Evolutionary conservation across 2,113 vertebrate genomes (phyloP).

Genomic region (Eupsittula cactorum): DNA sequence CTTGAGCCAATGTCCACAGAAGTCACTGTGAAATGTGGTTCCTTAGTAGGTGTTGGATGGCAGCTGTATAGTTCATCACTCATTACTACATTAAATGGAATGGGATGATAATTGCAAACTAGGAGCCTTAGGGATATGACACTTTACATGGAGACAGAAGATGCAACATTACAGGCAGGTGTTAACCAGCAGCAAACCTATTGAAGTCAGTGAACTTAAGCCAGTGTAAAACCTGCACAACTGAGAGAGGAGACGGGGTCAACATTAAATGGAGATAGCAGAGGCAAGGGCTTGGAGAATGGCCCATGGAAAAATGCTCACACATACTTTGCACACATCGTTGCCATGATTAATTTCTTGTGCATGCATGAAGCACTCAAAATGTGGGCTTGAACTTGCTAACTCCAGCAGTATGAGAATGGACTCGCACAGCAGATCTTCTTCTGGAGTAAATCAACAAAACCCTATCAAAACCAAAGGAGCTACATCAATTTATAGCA

Average conservation of each 20-base stretch:
- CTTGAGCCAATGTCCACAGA: background rate
- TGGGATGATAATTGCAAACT: background rate
- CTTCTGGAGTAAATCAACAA: slow-evolving; percentile 46
- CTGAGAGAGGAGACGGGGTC: background rate
- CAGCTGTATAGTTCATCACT: background rate
- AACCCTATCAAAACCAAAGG: background rate
- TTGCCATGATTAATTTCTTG: slow-evolving; percentile 39
- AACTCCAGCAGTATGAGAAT: background rate
- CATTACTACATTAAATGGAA: background rate
- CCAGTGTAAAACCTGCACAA: background rate
- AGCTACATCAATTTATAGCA: background rate
- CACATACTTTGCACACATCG: slow-evolving; percentile 37
- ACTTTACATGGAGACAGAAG: background rate
- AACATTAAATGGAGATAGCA: background rate
- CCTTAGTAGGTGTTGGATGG: background rate
- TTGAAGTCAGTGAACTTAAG: background rate
- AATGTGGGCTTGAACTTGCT: slow-evolving; percentile 23
- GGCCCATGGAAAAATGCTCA: background rate
- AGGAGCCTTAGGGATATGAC: background rate
- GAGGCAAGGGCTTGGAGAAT: background rate
- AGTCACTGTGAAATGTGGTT: background rate
- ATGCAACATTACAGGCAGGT: background rate
- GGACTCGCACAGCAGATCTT: background rate
- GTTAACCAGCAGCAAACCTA: background rate
- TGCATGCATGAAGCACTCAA: background rate